Evolutionary conservation across 1,140 invertebrate genomes (phyloP), one percentile per base, ranked within the genome.

Genomic region (Meteorus sp.): DNA sequence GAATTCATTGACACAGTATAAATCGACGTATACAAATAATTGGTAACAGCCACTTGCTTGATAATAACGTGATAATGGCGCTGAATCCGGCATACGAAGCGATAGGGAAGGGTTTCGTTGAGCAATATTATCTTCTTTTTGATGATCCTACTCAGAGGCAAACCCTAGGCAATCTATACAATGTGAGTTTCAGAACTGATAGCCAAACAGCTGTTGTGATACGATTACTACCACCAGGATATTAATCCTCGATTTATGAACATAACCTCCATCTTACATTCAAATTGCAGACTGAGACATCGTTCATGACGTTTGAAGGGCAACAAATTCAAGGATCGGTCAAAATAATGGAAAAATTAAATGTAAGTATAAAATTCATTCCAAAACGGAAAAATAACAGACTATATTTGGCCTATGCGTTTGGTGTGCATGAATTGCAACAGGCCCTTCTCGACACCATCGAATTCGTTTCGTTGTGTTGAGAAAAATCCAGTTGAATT

Each of bases 291-390:
- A 85, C 88, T 31, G 92, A 93, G 73, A 88, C 89, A 41, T 95
- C 93, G 0, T 91, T 97, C 70, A 95, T 97, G 93, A 93, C 94
- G 20, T 97, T 97, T 81, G 95, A 97, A 83, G 94, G 94, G 43
- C 83, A 89, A 50, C 93, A 95, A 81, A 83, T 95, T 63, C 92
- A 95, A 84, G 94, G 95, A 74, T 86, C 91, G 67, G 82, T 86
- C 61, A 94, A 94, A 84, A 97, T 97, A 69, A 91, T 95, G 87
- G 93, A 96, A 83, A 97, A 96, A 83, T 83, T 96, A 71, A 90
- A 85, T 83, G 93, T 94, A 79, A 89, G 89, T 85, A 67, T 57
- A 13, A n/a, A 48, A 7, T 27, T 29, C n/a, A 37, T 43, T n/a
- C n/a, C n/a, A n/a, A n/a, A n/a, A n/a, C n/a, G n/a, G n/a, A n/a